A percentile compares a stretch with the other conserved stretches of the same genome.
Conservation (phyloP, 2,797 vertebrate genomes). For the Poeciliopsis gracilis region DNA sequence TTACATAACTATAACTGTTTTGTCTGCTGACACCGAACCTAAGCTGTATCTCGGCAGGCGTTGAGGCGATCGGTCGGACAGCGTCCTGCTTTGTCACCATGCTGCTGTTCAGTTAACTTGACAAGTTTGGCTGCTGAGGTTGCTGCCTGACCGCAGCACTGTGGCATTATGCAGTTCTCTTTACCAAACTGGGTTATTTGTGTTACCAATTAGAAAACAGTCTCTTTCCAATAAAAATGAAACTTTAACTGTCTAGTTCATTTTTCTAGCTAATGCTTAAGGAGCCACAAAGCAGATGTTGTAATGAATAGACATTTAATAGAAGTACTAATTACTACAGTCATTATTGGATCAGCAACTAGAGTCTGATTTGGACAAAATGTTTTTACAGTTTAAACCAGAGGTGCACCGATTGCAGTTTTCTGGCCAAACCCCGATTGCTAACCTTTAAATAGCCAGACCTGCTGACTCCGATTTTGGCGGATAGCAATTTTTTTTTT, state of each 20-base stretch:
- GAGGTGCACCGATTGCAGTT: neutral
- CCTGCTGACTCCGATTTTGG: too few relatives aligned
- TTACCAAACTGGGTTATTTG: conserved; percentile 4
- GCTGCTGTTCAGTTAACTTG: conserved; percentile 48
- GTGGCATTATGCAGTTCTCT: conserved; percentile 28
- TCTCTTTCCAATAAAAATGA: neutral
- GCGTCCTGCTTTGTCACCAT: conserved; percentile 49
- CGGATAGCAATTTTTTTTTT: too few relatives aligned
- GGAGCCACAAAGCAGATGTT: neutral
- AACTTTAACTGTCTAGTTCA: neutral
- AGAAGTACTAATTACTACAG: neutral
- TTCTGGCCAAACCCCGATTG: too few relatives aligned
- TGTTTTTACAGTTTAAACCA: neutral
- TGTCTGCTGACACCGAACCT: conserved; percentile 49
- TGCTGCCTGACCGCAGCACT: conserved; percentile 25
- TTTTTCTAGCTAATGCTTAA: neutral
- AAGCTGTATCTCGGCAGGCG: conserved; percentile 31
- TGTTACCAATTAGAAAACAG: conserved; percentile 15
- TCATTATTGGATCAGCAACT: neutral
- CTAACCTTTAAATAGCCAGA: too few relatives aligned
- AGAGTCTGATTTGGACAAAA: neutral
- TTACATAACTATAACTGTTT: conserved; percentile 68
- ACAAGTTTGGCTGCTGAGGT: conserved; percentile 32
- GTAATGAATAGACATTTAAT: neutral
- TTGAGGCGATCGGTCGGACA: conserved; percentile 7